A percentile compares a stretch with the other conserved stretches of the same genome.
phyloP scores from a whole-genome alignment of 1,140 invertebrate genomes.

The Eufriesea mexicana region DNA sequence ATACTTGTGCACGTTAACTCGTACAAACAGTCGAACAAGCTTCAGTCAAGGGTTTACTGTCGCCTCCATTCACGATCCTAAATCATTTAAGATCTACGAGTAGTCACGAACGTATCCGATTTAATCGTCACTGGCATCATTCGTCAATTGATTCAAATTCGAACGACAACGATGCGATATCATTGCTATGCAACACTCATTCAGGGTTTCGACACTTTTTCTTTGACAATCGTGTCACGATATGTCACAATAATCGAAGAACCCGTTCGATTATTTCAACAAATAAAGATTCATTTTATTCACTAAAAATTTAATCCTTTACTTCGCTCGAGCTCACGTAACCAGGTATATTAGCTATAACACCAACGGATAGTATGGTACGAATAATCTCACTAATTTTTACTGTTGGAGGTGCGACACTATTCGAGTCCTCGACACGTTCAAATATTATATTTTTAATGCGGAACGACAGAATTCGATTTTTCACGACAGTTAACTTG shows the following conservation, averaged over 20 bases:
- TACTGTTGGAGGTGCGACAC: not conserved
- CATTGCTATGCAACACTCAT: not conserved
- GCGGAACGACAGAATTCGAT: not conserved
- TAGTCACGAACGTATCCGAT: not conserved
- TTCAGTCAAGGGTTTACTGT: not conserved
- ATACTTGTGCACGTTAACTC: not conserved
- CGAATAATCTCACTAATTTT: constrained; percentile 4
- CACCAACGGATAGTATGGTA: too few relatives aligned
- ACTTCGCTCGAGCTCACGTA: too few relatives aligned
- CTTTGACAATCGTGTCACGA: not conserved
- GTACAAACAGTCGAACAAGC: not conserved
- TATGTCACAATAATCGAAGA: not conserved
- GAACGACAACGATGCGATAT: not conserved
- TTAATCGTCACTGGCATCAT: not conserved
- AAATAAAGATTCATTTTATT: not conserved
- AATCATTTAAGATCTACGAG: not conserved
- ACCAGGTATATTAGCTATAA: not conserved
- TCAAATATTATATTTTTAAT: too few relatives aligned
- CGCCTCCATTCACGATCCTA: not conserved
- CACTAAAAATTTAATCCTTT: not conserved
- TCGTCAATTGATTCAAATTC: not conserved
- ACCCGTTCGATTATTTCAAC: not conserved
- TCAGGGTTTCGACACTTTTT: not conserved
- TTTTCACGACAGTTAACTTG: not conserved
- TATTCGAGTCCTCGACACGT: not conserved